Evolutionary conservation across 1,140 invertebrate genomes (phyloP).

Genomic region (Antheraea mylitta): DNA sequence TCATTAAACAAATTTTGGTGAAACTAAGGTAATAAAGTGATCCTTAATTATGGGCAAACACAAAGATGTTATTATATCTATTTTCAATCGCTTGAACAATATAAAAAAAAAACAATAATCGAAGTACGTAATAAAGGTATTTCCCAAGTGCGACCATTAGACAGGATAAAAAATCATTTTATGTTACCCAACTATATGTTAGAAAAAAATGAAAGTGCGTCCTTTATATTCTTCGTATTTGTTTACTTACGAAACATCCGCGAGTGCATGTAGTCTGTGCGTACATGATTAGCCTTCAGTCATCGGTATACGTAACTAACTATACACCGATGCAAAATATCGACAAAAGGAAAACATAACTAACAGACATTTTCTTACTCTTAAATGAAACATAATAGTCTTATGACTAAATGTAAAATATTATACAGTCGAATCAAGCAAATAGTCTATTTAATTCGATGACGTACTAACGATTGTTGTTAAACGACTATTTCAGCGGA

Average conservation of each 20-base stretch:
- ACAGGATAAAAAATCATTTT: neutral
- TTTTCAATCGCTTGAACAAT: neutral
- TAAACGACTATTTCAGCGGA: constrained; percentile 9
- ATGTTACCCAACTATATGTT: constrained; percentile 13
- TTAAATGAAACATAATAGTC: neutral
- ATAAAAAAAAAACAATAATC: neutral
- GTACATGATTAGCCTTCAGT: neutral
- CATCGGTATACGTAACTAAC: neutral
- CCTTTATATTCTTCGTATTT: constrained; percentile 16
- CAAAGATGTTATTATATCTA: no score
- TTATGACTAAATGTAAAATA: neutral
- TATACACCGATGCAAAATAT: constrained; percentile 13
- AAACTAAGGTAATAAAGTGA: no score
- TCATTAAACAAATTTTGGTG: no score
- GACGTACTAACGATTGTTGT: constrained; percentile 8
- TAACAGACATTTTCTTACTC: neutral
- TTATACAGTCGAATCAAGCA: neutral
- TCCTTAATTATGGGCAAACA: no score
- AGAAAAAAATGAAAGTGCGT: constrained; percentile 24
- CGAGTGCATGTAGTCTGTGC: constrained; percentile 2
- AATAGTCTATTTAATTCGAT: constrained; percentile 7
- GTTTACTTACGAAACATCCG: constrained; percentile 35
- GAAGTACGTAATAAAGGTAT: constrained; percentile 2
- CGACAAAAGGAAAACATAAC: constrained; percentile 12
- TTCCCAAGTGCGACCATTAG: constrained; percentile 9